These are phyloP conservation scores for Zapus hudsonius DNA, from an alignment of 2,113 vertebrate species.

Conservation along the genomic window DNA sequence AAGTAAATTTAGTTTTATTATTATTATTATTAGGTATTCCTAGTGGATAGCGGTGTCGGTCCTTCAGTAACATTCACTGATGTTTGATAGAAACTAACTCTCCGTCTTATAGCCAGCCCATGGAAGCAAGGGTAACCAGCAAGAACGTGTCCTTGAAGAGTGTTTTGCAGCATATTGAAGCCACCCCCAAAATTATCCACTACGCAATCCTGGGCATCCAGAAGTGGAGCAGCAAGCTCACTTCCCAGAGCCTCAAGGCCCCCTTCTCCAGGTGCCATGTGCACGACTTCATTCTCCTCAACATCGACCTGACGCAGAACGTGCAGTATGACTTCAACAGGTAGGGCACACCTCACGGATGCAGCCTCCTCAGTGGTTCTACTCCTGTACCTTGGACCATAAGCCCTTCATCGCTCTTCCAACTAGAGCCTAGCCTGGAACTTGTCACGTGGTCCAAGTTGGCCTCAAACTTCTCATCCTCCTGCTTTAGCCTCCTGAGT, in stretches of 20 bases:
- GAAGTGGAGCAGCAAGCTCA: slow-evolving; percentile 94
- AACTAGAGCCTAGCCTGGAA: neutral
- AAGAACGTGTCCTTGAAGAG: slow-evolving; percentile 94
- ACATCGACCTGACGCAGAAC: slow-evolving; percentile 97
- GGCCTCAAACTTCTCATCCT: neutral
- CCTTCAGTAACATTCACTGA: neutral
- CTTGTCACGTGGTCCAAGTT: neutral
- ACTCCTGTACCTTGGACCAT: neutral
- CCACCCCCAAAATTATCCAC: slow-evolving; percentile 94
- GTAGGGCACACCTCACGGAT: slow-evolving; percentile 82
- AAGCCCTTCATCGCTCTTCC: neutral
- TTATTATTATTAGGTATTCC: no score
- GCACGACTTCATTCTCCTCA: slow-evolving; percentile 95
- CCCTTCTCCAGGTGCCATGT: slow-evolving; percentile 95
- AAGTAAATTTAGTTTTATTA: no score
- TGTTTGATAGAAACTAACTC: slow-evolving; percentile 38
- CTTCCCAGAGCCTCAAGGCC: slow-evolving; percentile 73
- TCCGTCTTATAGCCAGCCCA: slow-evolving; percentile 83
- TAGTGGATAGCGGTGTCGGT: neutral
- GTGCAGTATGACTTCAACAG: slow-evolving; percentile 98
- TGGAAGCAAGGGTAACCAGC: slow-evolving; percentile 84
- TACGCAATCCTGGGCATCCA: slow-evolving; percentile 94
- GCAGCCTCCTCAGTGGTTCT: neutral
- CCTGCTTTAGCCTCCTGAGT: neutral
- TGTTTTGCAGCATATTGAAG: slow-evolving; percentile 95